Evolutionary conservation across 2,888 invertebrate species (phyloP).

Genomic region (Aricia artaxerxes): DNA sequence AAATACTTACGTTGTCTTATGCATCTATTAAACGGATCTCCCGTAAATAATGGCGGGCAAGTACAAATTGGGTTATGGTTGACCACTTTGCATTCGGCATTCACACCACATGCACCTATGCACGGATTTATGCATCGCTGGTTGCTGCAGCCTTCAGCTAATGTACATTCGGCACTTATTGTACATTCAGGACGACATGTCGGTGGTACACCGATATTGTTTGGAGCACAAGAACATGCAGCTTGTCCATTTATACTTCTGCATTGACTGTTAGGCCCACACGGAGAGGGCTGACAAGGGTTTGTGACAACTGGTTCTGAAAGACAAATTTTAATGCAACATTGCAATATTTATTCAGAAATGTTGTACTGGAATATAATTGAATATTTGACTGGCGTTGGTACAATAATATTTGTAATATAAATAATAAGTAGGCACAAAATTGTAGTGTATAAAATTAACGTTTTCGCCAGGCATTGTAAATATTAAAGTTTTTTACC

Average conservation of each 20-base stretch:
- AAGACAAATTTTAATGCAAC: constrained; percentile 41
- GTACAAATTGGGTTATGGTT: constrained; percentile 88
- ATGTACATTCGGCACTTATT: constrained; percentile 85
- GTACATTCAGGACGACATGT: constrained; percentile 87
- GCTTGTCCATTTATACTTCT: constrained; percentile 83
- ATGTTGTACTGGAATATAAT: neutral
- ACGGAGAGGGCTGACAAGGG: constrained; percentile 84
- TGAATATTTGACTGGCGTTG: neutral
- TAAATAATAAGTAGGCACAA: neutral
- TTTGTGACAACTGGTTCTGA: constrained; percentile 76
- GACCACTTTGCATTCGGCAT: constrained; percentile 87
- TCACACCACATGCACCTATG: constrained; percentile 85
- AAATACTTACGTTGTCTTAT: constrained; percentile 74
- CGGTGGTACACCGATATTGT: constrained; percentile 83
- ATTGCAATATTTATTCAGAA: neutral
- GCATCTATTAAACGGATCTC: constrained; percentile 84
- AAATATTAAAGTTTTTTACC: constrained; percentile 57
- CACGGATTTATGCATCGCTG: constrained; percentile 88
- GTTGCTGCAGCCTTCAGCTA: constrained; percentile 85
- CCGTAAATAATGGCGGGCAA: constrained; percentile 82
- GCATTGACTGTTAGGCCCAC: constrained; percentile 84
- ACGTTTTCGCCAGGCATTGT: neutral
- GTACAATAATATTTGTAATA: neutral
- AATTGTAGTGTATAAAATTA: neutral
- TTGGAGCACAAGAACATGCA: constrained; percentile 84